Base-by-base conservation (phyloP, 2,797 vertebrate species). In the Onychomys leucogaster region DNA sequence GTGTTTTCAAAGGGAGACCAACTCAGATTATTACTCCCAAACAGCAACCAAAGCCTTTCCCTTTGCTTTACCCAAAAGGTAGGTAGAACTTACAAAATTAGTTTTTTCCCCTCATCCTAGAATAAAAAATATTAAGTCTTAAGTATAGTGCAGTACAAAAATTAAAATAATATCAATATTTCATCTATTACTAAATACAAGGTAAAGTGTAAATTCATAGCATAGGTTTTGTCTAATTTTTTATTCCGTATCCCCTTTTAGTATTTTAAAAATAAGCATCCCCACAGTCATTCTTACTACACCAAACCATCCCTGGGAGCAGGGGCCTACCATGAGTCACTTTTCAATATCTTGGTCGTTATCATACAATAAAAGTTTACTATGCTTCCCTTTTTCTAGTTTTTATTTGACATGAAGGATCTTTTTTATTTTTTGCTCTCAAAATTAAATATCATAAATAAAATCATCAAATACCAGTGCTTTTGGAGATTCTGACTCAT, bases 1-100 rank as follows among this genome's bases (percentile, higher is more conserved):
- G 89, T 94, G 76, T 97, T 96, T 95, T 69, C 94, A 87, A 92
- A 94, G n/a, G n/a, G 63, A 96, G 86, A 95, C 63, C 63, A 89
- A 67, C 37, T 94, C 95, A 77, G 34, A 46, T 89, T 12, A 6
- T 81, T 90, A 23, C 95, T 71, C 67, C 55, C 75, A 80, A 86
- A 46, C 5, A 19, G 57, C 81, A 77, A 49, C 86, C 49, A 85
- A 61, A 91, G 27, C 1, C 11, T 61, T 78, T 90, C 25, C 85
- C 34, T 32, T 96, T 80, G 95, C 49, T n/a, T 80, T 41, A 84
- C 25, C 57, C 8, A 55, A 61, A 21, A 77, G 27, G 9, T 29
- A 77, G 27, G 9, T 29, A 80, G 37, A 89, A 92, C 61, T 49
- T 90, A 63, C 61, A 76, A 94, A 83, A 86, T 43, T 23, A 41